phyloP scores from a whole-genome alignment of 2,113 vertebrate genomes.

The Nycticorax nycticorax region DNA sequence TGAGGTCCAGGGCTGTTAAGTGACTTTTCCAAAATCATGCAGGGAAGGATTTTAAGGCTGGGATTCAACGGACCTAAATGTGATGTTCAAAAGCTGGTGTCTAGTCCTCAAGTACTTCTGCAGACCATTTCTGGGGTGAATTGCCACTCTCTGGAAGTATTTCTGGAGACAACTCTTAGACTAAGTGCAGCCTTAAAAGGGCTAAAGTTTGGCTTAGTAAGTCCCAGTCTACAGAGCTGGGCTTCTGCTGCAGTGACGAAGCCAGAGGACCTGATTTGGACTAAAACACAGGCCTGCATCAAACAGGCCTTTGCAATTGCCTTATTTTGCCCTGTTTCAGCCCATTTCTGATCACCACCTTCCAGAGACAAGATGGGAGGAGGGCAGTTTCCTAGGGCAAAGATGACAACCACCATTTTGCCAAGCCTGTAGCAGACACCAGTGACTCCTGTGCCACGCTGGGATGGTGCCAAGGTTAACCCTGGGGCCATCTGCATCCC shows the following conservation, averaged over 20 bases:
- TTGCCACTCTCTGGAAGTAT: not conserved
- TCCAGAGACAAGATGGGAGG: not conserved
- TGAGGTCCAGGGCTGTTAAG: not conserved
- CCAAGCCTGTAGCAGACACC: not conserved
- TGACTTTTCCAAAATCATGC: not conserved
- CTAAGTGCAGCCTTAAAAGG: not conserved
- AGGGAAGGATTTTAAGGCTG: not conserved
- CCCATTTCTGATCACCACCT: not conserved
- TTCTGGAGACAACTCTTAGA: not conserved
- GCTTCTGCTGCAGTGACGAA: not conserved
- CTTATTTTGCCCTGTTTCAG: not conserved
- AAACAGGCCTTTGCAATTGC: not conserved
- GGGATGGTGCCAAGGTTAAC: not conserved
- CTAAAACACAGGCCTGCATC: not conserved
- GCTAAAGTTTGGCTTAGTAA: not conserved
- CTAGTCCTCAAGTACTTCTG: not conserved
- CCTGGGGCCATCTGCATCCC: not conserved
- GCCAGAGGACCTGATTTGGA: not conserved
- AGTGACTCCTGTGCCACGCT: fast-evolving
- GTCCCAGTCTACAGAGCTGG: too few species aligned
- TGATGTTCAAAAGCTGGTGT: not conserved
- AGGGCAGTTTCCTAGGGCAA: not conserved
- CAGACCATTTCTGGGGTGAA: not conserved
- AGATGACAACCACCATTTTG: not conserved
- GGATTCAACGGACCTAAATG: not conserved